Base-by-base conservation (phyloP, 2,113 vertebrate genomes). In the Dryoscopus gambensis region DNA sequence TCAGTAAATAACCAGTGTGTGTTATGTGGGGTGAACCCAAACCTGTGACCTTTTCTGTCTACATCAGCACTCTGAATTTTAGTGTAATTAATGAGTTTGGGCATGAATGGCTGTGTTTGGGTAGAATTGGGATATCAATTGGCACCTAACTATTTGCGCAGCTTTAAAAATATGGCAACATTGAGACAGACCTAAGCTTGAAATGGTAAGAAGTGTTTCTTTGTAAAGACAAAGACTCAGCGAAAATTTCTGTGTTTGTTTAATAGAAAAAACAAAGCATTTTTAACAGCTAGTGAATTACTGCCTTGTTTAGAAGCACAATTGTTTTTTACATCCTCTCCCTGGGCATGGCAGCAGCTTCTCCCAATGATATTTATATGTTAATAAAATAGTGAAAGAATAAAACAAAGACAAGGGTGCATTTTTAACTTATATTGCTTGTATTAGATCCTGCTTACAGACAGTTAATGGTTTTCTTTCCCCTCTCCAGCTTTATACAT, bases 381-480 rank as follows among this genome's bases (percentile, higher is more conserved):
- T 88, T 97, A 95, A 96, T 97, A 95, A 97, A 96, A 96, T 49
- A 88, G 88, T 64, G 57, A 88, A 94, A 90, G 82, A 88, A 92
- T 96, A 95, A 94, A 97, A 80, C 81, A 94, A 90, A 95, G n/a
- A 20, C 53, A 63, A 47, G 74, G 75, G 81, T 89, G 42, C 63
- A 70, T 97, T 96, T 95, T 96, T 87, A 96, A 77, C 80, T 67
- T 96, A 6, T 6, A 90, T 85, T 81, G 84, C 90, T 84, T 79
- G 49, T 74, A 67, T 94, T 96, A 89, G 71, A 49, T 87, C 82
- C 67, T 93, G 70, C 44, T 92, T 93, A 88, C 77, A 52, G 91
- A 90, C 92, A 93, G 67, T 78, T 95, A 52, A 83, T 59, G 63
- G 31, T 35, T 47, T 6, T 25, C 95, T 91, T 92, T 64, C 40